Conservation (phyloP, 1,140 invertebrate species). For the Drosophila leontia region DNA sequence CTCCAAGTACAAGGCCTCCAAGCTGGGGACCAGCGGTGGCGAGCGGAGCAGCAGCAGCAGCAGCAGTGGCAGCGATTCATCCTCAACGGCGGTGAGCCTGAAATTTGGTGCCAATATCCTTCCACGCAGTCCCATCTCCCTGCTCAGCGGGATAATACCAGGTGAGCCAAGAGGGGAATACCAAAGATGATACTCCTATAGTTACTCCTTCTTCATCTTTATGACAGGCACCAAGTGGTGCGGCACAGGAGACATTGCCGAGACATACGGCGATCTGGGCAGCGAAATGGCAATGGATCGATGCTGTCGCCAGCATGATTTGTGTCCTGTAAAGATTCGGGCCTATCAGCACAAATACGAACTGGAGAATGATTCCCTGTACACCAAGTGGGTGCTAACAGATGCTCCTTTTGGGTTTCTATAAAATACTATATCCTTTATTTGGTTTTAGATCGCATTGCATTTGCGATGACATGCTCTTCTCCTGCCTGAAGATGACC, state of each 20-base stretch:
- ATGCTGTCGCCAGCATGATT: slow-evolving; percentile 94
- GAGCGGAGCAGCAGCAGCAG: slow-evolving; percentile 23
- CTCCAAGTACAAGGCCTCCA: slow-evolving; percentile 31
- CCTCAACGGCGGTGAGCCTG: slow-evolving; percentile 29
- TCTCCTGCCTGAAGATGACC: slow-evolving; percentile 91
- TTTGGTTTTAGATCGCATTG: slow-evolving; percentile 89
- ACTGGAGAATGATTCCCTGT: slow-evolving; percentile 92
- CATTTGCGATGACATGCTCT: slow-evolving; percentile 92
- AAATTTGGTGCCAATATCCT: slow-evolving; percentile 79
- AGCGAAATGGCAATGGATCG: slow-evolving; percentile 89
- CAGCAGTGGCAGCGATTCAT: neutral
- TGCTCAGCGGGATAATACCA: slow-evolving; percentile 91
- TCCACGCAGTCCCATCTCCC: slow-evolving; percentile 88
- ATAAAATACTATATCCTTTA: slow-evolving; percentile 7
- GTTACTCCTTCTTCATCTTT: no score
- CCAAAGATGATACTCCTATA: fast-evolving
- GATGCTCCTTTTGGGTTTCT: no score
- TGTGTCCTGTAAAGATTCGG: slow-evolving; percentile 90
- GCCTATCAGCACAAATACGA: slow-evolving; percentile 91
- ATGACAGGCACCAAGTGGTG: slow-evolving; percentile 94
- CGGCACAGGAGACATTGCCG: slow-evolving; percentile 93
- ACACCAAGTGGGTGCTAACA: slow-evolving; percentile 88
- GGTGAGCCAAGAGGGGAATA: slow-evolving; percentile 85
- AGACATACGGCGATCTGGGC: slow-evolving; percentile 93
- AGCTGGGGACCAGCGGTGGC: slow-evolving; percentile 55